phyloP scores from a whole-genome alignment of 2,888 invertebrate species.

The Timema podura region DNA sequence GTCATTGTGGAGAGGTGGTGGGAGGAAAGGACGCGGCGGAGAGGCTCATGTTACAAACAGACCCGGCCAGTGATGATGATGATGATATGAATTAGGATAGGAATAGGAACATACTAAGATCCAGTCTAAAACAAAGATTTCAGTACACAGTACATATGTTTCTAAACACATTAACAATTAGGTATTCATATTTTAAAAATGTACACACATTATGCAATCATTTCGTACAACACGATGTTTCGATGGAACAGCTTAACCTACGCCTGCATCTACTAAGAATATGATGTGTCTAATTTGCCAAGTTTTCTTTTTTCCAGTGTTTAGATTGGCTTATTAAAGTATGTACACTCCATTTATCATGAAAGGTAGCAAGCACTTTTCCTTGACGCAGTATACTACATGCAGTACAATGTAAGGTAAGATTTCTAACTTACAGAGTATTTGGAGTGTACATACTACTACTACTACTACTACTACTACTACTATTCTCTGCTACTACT shows the following conservation, averaged over 20 bases:
- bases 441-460: no score
- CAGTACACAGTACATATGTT: not conserved
- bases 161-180: conserved; percentile 2
- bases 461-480: no score
- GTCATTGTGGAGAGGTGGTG: not conserved
- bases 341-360: no score
- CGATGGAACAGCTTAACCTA: not conserved
- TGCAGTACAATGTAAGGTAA: no score
- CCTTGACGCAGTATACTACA: no score
- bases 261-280: no score
- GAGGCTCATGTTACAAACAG: not conserved
- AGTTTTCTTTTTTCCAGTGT: no score
- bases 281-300: no score
- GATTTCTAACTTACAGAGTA: no score
- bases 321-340: no score
- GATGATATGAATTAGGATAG: not conserved
- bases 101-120: not conserved
- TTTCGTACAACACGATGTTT: not conserved
- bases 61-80: not conserved
- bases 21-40: not conserved
- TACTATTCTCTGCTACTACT: no score
- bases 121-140: not conserved
- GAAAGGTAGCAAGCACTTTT: no score
- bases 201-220: not conserved
- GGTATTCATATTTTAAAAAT: not conserved